These are phyloP conservation scores for Mythimna vitellina DNA, from an alignment of 2,888 invertebrate genomes.

Conservation along the genomic window DNA sequence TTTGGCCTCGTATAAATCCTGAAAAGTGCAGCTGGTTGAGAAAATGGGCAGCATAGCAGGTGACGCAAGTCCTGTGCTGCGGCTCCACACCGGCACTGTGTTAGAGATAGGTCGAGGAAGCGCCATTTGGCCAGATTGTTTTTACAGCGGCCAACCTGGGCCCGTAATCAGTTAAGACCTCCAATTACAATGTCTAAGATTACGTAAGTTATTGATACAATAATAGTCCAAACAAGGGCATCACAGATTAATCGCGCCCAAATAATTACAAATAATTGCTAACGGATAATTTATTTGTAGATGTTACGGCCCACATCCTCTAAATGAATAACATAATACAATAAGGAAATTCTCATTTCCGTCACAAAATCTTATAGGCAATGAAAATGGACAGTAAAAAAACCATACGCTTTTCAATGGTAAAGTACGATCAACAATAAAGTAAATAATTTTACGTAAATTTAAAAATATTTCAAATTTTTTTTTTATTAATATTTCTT, in stretches of 20 bases:
- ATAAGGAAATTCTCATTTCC: constrained; percentile 45
- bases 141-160: no score
- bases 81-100: no score
- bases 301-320: constrained; percentile 40
- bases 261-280: constrained; percentile 17
- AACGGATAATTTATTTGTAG: constrained; percentile 25
- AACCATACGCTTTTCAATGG: not conserved
- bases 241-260: constrained; percentile 7
- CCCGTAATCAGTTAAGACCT: no score
- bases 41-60: no score
- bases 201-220: not conserved
- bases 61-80: no score
- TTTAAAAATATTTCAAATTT: not conserved
- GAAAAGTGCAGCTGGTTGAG: no score
- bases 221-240: constrained; percentile 30
- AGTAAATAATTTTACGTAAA: not conserved
- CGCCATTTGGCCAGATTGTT: no score
- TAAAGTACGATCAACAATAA: constrained; percentile 8
- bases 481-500: not conserved
- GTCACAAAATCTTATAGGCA: constrained; percentile 27
- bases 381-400: constrained; percentile 30
- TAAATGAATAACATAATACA: constrained; percentile 13
- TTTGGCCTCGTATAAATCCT: no score
- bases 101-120: no score
- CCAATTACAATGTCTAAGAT: not conserved